phyloP scores from a whole-genome alignment of 2,113 vertebrate species.

The Lethenteron reissneri region DNA sequence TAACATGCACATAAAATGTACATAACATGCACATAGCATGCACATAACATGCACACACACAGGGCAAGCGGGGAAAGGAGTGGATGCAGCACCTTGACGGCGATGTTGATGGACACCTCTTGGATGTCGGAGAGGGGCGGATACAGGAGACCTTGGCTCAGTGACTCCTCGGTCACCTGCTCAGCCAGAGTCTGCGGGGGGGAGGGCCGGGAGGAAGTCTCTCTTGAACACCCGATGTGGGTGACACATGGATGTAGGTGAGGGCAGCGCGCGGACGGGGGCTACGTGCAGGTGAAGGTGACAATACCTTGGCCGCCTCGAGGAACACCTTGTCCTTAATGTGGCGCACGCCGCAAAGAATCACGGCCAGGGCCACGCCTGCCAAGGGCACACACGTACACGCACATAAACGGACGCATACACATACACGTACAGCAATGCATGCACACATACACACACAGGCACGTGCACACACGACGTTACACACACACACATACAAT shows the following conservation, averaged over 20 bases:
- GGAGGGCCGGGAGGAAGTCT: no score
- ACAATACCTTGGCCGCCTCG: constrained; percentile 72
- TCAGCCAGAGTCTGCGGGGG: constrained; percentile 37
- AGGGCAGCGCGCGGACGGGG: neutral
- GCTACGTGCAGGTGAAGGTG: no score
- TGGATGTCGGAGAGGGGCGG: constrained; percentile 68
- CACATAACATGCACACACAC: no score
- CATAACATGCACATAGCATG: no score
- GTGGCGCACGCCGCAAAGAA: constrained; percentile 70
- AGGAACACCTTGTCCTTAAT: constrained; percentile 80
- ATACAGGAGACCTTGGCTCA: constrained; percentile 59
- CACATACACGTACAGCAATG: no score
- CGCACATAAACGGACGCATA: neutral
- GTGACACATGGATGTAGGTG: neutral
- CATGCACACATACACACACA: no score
- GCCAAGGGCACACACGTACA: constrained; percentile 3
- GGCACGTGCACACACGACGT: no score
- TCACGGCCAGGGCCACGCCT: constrained; percentile 83
- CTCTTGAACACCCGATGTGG: no score
- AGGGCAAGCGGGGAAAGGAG: neutral
- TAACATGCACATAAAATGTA: no score
- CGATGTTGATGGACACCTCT: constrained; percentile 78
- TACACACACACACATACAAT: no score
- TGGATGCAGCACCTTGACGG: constrained; percentile 41
- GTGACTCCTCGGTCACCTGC: constrained; percentile 52